Evolutionary conservation across 1,140 invertebrate species (phyloP), one percentile per base, ranked within the genome.

Genomic region (Heliconius eleuchia): DNA sequence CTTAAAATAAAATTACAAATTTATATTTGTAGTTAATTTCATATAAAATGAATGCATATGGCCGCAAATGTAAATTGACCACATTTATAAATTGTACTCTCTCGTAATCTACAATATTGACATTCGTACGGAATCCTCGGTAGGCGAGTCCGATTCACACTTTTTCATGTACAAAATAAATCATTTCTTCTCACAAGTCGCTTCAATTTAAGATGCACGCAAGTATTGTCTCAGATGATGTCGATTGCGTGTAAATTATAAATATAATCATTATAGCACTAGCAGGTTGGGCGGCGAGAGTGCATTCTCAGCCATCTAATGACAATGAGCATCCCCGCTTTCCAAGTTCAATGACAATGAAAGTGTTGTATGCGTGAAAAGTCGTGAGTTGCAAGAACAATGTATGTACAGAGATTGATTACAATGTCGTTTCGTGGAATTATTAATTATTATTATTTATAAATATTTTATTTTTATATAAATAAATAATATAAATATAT

Each of bases 301-400:
- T 91, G 91, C 90, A 92, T 92, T 94, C 91, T 84, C 89, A 89
- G 87, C 83, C 81, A 89, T 90, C 88, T 89, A 87, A 89, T 86
- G 90, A 94, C 92, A 94, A 94, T 92, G 89, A 88, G 84, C 89
- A 91, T 91, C 90, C 88, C 88, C 91, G 91, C 92, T 94, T 92
- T 93, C 92, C 88, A 94, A 92, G 91, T 93, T 94, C 91, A 94
- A 89, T 93, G 91, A 90, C 91, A 94, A 93, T 87, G 92, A 94
- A 93, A 94, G 92, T 93, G 84, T 87, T 86, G 87, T 83, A 86
- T 88, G 90, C 88, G 91, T 92, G 92, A 92, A 92, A 94, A 91
- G 88, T 88, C 84, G 86, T 86, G 80, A 52, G 66, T 37, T 55
- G 74, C 42, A 71, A 76, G 50, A 82, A 76, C 60, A 79, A 75